Evolutionary conservation across 37 sponge, comb jelly and placozoan genomes (phyloP).

Genomic region (Dysidea cf. avara): DNA sequence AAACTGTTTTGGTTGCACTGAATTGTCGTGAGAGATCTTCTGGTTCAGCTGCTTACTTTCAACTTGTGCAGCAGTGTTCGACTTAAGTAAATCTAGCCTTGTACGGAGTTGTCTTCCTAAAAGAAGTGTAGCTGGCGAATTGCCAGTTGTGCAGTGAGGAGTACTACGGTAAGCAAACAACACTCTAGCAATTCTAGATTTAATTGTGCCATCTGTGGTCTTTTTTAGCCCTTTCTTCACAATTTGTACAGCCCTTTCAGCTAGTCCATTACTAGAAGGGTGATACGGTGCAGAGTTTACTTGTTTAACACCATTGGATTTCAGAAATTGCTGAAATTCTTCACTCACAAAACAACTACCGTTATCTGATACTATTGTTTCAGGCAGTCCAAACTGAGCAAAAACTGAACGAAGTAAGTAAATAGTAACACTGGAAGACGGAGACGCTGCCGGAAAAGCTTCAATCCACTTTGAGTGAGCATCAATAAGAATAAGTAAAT

Average conservation of each 20-base stretch:
- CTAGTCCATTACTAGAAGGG: constrained; percentile 18
- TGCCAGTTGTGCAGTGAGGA: not conserved
- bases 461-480: constrained; percentile 22
- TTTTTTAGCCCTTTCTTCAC: constrained; percentile 28
- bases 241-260: constrained; percentile 11
- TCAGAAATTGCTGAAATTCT: constrained; percentile 21
- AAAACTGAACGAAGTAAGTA: constrained; percentile 3
- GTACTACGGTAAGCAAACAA: not conserved
- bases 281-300: constrained; percentile 11
- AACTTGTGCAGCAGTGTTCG: not conserved
- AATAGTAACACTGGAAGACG: not conserved
- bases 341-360: constrained; percentile 6
- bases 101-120: not conserved
- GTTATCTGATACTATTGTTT: constrained; percentile 19
- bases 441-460: not conserved
- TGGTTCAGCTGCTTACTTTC: not conserved
- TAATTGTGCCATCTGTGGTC: not conserved
- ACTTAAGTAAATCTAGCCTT: not conserved
- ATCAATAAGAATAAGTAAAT: not conserved
- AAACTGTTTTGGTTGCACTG: not conserved
- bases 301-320: constrained; percentile 19
- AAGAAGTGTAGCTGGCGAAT: not conserved
- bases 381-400: constrained; percentile 14
- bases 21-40: not conserved
- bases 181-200: not conserved